These are phyloP conservation scores for Cheilosia vernalis DNA, from an alignment of 2,888 invertebrate species.

Conservation along the genomic window DNA sequence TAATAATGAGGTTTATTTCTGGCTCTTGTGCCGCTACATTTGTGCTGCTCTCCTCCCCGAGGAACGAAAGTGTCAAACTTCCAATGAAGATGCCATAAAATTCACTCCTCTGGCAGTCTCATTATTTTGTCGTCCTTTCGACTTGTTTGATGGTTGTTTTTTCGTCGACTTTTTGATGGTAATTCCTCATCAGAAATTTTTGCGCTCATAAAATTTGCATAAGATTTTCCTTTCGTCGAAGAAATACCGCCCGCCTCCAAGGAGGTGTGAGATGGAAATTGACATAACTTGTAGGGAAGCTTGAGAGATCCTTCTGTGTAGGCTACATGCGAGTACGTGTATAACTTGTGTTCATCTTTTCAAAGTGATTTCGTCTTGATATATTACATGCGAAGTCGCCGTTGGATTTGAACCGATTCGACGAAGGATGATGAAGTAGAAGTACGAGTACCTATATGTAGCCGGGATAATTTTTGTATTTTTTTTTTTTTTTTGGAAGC, in stretches of 20 bases:
- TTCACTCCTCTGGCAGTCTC: conserved; percentile 67
- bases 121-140: conserved; percentile 62
- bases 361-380: conserved; percentile 38
- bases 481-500: conserved; percentile 2
- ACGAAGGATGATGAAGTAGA: neutral
- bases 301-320: conserved; percentile 35
- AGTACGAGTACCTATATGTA: conserved; percentile 1
- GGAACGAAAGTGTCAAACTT: conserved; percentile 69
- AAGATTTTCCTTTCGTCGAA: conserved; percentile 40
- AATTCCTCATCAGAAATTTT: conserved; percentile 73
- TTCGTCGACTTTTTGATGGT: conserved; percentile 63
- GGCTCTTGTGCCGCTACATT: conserved; percentile 6
- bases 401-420: neutral
- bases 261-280: conserved; percentile 33
- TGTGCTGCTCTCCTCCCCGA: conserved; percentile 22
- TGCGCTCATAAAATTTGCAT: conserved; percentile 70
- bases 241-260: conserved; percentile 9
- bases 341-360: conserved; percentile 49
- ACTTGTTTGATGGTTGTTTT: conserved; percentile 39
- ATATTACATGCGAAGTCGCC: conserved; percentile 33
- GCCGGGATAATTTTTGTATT: conserved; percentile 11
- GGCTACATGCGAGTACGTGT: conserved; percentile 3
- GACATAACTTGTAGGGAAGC: conserved; percentile 49
- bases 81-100: conserved; percentile 68
- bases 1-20: conserved; percentile 63